Conservation (phyloP, 2,113 vertebrate species). For the Polyodon spathula region DNA sequence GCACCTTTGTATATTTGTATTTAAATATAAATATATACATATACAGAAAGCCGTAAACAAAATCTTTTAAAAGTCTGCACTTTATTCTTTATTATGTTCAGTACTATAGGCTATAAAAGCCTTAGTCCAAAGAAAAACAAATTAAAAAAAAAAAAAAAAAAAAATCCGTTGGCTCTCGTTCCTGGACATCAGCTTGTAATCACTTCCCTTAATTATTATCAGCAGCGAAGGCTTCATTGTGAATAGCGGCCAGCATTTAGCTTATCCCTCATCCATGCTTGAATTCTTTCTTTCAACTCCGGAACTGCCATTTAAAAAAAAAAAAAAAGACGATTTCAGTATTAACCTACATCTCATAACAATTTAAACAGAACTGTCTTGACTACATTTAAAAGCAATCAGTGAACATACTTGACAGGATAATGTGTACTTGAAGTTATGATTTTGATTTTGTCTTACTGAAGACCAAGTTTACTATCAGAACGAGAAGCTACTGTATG, state of each 20-base stretch:
- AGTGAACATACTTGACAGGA: no score
- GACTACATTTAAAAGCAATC: no score
- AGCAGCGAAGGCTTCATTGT: constrained; percentile 32
- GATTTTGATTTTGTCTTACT: no score
- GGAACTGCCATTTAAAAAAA: constrained; percentile 60
- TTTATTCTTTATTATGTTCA: constrained; percentile 59
- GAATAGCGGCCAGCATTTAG: constrained; percentile 68
- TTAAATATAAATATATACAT: constrained; percentile 56
- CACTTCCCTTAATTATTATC: constrained; percentile 39
- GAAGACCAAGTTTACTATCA: no score
- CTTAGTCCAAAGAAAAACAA: constrained; percentile 46
- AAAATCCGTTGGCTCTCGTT: constrained; percentile 35
- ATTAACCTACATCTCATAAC: no score
- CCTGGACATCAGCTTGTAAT: constrained; percentile 39
- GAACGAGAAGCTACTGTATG: no score
- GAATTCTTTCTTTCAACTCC: constrained; percentile 90
- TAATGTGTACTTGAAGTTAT: no score
- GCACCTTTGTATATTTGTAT: constrained; percentile 33
- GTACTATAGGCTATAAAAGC: constrained; percentile 40
- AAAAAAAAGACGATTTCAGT: not conserved
- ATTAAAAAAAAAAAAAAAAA: constrained; percentile 29
- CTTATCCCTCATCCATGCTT: constrained; percentile 94
- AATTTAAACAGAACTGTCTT: no score
- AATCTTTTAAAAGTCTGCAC: constrained; percentile 55
- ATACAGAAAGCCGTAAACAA: constrained; percentile 53